These are phyloP conservation scores for Arbacia lixula DNA, from an alignment of 53 echinoderm and acorn worm genomes.

Conservation along the genomic window DNA sequence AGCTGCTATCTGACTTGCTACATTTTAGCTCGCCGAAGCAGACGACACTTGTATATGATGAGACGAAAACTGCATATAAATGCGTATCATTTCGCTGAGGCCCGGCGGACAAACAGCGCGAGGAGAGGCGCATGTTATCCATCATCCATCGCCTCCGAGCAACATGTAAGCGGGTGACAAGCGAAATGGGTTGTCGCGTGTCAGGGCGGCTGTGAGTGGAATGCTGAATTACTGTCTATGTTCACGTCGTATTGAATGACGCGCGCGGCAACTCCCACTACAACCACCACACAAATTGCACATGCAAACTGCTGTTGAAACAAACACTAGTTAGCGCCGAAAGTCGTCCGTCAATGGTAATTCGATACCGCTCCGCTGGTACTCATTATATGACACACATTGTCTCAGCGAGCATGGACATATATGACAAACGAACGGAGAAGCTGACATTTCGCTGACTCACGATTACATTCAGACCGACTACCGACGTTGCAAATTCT, in stretches of 20 bases:
- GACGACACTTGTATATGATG: constrained; percentile 16
- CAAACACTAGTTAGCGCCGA: background rate
- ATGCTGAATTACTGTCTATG: constrained; percentile 20
- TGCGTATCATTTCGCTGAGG: constrained; percentile 33
- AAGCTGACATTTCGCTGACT: too few relatives aligned
- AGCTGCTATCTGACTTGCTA: too few relatives aligned
- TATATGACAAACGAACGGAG: too few relatives aligned
- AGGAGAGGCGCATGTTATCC: constrained; percentile 11
- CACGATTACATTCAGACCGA: too few relatives aligned
- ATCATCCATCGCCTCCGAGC: constrained; percentile 30
- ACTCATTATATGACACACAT: too few relatives aligned
- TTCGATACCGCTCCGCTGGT: background rate
- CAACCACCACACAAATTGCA: too few relatives aligned
- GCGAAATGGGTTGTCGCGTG: constrained; percentile 28
- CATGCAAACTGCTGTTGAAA: too few relatives aligned
- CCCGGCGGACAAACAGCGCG: constrained; percentile 4
- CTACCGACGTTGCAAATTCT: too few relatives aligned
- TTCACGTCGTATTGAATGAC: too few relatives aligned
- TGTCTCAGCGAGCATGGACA: too few relatives aligned
- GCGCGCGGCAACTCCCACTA: too few relatives aligned
- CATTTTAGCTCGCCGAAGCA: too few relatives aligned
- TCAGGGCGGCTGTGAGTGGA: constrained; percentile 10
- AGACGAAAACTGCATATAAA: constrained; percentile 39
- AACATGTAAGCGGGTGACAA: constrained; percentile 32
- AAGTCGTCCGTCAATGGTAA: background rate